These are phyloP conservation scores for Helicoverpa assulta DNA, from an alignment of 2,888 invertebrate species.

Conservation along the genomic window DNA sequence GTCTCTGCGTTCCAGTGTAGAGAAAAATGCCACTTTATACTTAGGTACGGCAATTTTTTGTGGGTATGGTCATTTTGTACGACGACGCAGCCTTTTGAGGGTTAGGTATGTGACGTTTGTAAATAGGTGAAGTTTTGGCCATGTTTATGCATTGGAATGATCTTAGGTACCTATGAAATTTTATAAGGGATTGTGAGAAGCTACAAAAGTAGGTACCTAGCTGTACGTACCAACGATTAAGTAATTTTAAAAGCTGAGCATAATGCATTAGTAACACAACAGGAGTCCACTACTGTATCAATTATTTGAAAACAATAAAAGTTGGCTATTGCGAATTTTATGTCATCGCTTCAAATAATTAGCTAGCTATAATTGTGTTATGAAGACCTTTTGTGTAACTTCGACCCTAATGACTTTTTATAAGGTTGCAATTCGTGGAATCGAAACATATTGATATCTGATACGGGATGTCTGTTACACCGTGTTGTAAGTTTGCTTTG, in stretches of 20 bases:
- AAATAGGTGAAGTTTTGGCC: too few species aligned
- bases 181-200: too few species aligned
- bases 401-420: not conserved
- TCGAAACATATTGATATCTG: not conserved
- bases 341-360: slow-evolving; percentile 66
- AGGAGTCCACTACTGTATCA: slow-evolving; percentile 22
- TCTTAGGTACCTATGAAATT: too few species aligned
- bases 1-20: slow-evolving; percentile 53
- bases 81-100: not conserved
- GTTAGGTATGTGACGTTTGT: not conserved
- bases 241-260: not conserved
- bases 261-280: slow-evolving; percentile 1
- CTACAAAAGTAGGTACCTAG: too few species aligned
- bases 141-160: too few species aligned
- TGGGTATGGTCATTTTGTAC: not conserved
- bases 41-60: slow-evolving; percentile 15
- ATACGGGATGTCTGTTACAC: slow-evolving; percentile 43
- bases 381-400: slow-evolving; percentile 1
- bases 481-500: slow-evolving; percentile 23
- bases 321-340: slow-evolving; percentile 59
- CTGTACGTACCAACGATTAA: too few species aligned
- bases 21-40: slow-evolving; percentile 65
- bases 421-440: slow-evolving; percentile 22
- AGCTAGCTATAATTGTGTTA: slow-evolving; percentile 24
- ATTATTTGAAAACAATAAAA: slow-evolving; percentile 54